Evolutionary conservation across 2,888 invertebrate species (phyloP).

Genomic region (Quadriops clusia): DNA sequence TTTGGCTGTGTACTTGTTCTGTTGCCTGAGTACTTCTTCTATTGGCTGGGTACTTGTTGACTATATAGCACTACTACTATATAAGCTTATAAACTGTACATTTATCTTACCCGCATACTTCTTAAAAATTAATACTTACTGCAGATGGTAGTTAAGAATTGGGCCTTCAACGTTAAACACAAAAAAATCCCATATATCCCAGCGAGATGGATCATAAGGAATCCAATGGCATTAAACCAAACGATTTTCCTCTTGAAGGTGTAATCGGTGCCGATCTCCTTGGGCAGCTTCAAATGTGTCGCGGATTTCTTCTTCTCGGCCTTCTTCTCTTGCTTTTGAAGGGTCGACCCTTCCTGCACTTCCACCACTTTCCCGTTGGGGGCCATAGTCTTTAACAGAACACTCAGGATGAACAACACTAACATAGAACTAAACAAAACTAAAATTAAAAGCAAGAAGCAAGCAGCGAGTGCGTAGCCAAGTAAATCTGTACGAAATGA

Average conservation of each 20-base stretch:
- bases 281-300: slow-evolving; percentile 25
- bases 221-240: slow-evolving; percentile 51
- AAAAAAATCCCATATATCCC: slow-evolving; percentile 39
- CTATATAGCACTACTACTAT: too few relatives aligned
- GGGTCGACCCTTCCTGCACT: slow-evolving; percentile 4
- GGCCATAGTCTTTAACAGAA: slow-evolving; percentile 9
- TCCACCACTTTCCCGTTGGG: slow-evolving; percentile 11
- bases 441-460: too few relatives aligned
- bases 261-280: slow-evolving; percentile 40
- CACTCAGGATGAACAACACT: too few relatives aligned
- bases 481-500: too few relatives aligned
- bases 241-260: slow-evolving; percentile 43
- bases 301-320: slow-evolving; percentile 6
- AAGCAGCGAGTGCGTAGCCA: too few relatives aligned
- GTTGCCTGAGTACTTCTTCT: too few relatives aligned
- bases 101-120: too few relatives aligned
- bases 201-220: slow-evolving; percentile 42
- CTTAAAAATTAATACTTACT: slow-evolving; percentile 29
- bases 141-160: slow-evolving; percentile 29
- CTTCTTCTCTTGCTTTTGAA: slow-evolving; percentile 4
- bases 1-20: too few relatives aligned
- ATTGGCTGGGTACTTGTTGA: too few relatives aligned
- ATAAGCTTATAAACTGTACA: too few relatives aligned
- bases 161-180: slow-evolving; percentile 20
- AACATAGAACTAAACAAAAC: too few relatives aligned